Percentiles rank a stretch among this genome's conserved stretches.
Evolutionary conservation across 2,888 invertebrate species (phyloP).

Genomic region (Eristalinus sepulchralis): DNA sequence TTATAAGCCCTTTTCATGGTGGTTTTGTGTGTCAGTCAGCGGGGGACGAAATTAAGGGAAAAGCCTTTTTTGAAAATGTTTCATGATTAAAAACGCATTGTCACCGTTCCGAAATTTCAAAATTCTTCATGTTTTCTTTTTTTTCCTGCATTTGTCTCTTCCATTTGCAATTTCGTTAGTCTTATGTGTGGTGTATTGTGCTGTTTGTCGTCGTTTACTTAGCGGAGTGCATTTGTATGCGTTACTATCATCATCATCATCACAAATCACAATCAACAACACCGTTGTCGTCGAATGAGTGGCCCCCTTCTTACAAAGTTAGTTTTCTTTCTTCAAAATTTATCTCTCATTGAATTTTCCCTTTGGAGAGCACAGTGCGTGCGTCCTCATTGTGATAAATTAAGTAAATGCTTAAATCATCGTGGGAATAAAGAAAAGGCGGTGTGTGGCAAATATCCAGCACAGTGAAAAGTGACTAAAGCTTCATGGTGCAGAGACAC

Average conservation of each 20-base stretch:
- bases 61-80: not conserved
- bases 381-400: slow-evolving; percentile 16
- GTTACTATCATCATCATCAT: slow-evolving; percentile 47
- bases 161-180: slow-evolving; percentile 69
- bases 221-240: slow-evolving; percentile 62
- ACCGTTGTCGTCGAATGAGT: not conserved
- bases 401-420: not conserved
- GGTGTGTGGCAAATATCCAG: slow-evolving; percentile 1
- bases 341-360: slow-evolving; percentile 45
- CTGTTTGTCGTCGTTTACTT: slow-evolving; percentile 15
- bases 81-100: slow-evolving; percentile 59
- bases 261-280: not conserved
- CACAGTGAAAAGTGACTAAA: slow-evolving; percentile 9
- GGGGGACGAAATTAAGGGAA: slow-evolving; percentile 6
- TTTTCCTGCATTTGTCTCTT: slow-evolving; percentile 36
- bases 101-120: slow-evolving; percentile 45
- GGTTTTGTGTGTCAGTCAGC: not conserved
- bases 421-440: not conserved
- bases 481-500: slow-evolving; percentile 7
- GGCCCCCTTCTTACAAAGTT: not conserved
- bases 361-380: slow-evolving; percentile 3
- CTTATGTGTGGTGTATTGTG: slow-evolving; percentile 40
- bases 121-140: slow-evolving; percentile 28
- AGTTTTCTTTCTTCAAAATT: slow-evolving; percentile 21
- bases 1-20: not conserved